Base-by-base conservation (phyloP, 2,888 invertebrate species). In the Eupithecia inturbata region DNA sequence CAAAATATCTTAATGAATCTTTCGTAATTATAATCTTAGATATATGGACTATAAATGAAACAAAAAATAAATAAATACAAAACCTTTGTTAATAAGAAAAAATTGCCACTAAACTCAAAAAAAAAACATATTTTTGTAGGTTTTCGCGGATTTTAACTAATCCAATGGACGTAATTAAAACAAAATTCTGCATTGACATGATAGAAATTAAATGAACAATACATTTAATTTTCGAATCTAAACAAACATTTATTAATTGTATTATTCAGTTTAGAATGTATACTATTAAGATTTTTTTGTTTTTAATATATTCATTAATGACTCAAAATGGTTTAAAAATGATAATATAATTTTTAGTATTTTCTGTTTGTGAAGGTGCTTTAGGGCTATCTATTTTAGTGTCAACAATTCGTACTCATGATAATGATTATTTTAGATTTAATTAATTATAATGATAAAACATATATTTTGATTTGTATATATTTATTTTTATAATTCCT, bases 341-440 rank as follows among this genome's bases (percentile, higher is more conserved):
- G 92, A 91, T 92, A 83, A 94, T 96, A 87, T 87, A 96, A 86
- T 96, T 95, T 95, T 94, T 96, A 87, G 92, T 94, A 73, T 95
- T 96, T 92, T 92, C 94, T 76, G 96, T 96, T 70, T 96, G 96
- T 95, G 96, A 96, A 36, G 95, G 96, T 0, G 95, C 95, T 80
- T 95, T 96, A 90, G 96, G 96, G 0, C 82, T 96, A 83, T 95
- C 95, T 10, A 93, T 96, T 95, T 94, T 96, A 89, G 93, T 96
- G 81, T 91, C 93, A 63, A 91, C 96, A 91, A 94, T 96, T 94
- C 96, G 96, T 16, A 92, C 92, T 76, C 93, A 95, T 92, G 96
- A 96, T 0, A 96, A 95, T 93, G 96, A 96, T 95, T 95, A 95
- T 95, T 95, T 95, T 94, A 95, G 93, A 84, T 95, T 95, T 93